Evolutionary conservation across 2,797 vertebrate species (phyloP).

Genomic region (Melopsittacus undulatus): DNA sequence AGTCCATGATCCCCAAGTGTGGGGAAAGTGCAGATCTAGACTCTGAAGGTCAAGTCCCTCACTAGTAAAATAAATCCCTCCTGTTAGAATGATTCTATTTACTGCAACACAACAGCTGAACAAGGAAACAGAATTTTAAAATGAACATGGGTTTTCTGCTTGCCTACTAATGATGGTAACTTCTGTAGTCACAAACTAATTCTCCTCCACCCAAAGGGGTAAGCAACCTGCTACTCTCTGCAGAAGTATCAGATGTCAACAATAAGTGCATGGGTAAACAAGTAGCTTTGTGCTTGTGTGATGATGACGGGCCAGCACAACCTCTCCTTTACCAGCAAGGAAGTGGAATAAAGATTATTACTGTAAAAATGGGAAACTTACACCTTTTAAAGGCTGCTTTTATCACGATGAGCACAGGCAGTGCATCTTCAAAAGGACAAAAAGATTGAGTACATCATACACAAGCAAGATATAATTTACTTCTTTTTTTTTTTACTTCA

Average conservation of each 20-base stretch:
- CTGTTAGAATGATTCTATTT: neutral
- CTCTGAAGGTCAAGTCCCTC: neutral
- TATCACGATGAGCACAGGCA: neutral
- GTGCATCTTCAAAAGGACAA: neutral
- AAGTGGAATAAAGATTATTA: neutral
- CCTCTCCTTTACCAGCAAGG: neutral
- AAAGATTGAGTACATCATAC: neutral
- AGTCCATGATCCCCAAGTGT: neutral
- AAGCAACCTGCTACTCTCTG: neutral
- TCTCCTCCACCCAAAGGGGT: neutral
- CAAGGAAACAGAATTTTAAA: neutral
- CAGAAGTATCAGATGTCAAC: neutral
- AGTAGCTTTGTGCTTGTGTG: neutral
- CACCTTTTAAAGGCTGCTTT: neutral
- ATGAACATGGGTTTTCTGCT: neutral
- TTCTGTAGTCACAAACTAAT: neutral
- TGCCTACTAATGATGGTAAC: neutral
- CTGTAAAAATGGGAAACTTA: neutral
- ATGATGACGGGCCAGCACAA: neutral
- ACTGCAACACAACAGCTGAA: neutral
- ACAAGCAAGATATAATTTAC: neutral
- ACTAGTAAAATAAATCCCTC: neutral
- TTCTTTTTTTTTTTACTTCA: neutral
- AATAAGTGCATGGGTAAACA: neutral
- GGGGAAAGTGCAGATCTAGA: fast-evolving